Evolutionary conservation across 1,140 invertebrate genomes (phyloP).

Genomic region (Cydia amplana): DNA sequence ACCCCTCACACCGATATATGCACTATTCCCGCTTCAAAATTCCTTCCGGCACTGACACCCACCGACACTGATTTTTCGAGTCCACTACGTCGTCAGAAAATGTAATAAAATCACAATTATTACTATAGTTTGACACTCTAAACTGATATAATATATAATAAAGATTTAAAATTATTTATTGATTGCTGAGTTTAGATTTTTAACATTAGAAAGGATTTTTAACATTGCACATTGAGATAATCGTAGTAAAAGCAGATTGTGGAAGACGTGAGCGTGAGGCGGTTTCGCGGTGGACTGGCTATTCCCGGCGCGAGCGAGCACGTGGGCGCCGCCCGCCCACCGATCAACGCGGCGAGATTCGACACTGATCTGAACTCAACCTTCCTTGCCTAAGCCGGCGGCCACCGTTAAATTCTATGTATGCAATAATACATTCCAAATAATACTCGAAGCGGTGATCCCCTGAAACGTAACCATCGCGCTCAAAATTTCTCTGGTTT

Average conservation of each 20-base stretch:
- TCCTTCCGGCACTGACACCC: constrained; percentile 12
- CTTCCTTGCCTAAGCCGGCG: constrained; percentile 50
- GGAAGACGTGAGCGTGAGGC: constrained; percentile 41
- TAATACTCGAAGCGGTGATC: not conserved
- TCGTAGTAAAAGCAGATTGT: constrained; percentile 38
- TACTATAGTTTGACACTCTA: not conserved
- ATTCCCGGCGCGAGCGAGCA: constrained; percentile 70
- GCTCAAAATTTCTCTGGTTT: no score
- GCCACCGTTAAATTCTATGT: constrained; percentile 43
- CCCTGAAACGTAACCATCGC: not conserved
- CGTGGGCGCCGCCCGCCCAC: constrained; percentile 66
- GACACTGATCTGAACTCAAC: constrained; percentile 44
- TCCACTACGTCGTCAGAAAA: not conserved
- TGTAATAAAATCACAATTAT: not conserved
- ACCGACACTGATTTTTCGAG: not conserved
- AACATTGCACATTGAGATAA: not conserved
- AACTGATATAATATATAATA: not conserved
- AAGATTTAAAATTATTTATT: not conserved
- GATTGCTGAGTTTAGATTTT: not conserved
- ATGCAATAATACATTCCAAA: constrained; percentile 38
- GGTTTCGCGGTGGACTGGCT: constrained; percentile 66
- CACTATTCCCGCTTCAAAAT: constrained; percentile 25
- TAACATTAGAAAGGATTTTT: not conserved
- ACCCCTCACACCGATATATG: constrained; percentile 34
- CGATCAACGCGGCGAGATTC: constrained; percentile 71